Conservation (phyloP, 1,140 invertebrate genomes). For the Diuraphis noxia region DNA sequence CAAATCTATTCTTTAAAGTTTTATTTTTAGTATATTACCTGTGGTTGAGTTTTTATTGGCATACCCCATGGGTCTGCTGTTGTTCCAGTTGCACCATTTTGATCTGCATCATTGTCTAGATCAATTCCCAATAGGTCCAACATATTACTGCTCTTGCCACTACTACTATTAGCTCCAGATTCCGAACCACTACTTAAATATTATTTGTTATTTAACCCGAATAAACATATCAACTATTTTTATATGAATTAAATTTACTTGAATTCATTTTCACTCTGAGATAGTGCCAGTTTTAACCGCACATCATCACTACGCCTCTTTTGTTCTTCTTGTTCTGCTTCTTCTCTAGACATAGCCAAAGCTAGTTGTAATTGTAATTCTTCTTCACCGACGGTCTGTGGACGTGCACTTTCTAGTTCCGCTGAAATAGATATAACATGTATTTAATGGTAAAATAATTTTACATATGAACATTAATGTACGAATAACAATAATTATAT, state of each 20-base stretch:
- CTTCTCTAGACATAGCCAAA: conserved; percentile 96
- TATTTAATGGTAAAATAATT: not conserved
- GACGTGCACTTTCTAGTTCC: conserved; percentile 90
- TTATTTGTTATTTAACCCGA: conserved; percentile 38
- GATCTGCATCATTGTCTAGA: conserved; percentile 62
- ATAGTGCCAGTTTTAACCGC: conserved; percentile 87
- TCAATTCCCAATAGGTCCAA: conserved; percentile 82
- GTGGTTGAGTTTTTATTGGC: conserved; percentile 47
- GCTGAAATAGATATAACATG: conserved; percentile 25
- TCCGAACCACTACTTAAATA: conserved; percentile 53
- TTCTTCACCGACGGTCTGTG: conserved; percentile 95
- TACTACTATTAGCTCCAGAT: conserved; percentile 50
- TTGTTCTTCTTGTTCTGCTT: conserved; percentile 95
- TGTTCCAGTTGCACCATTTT: conserved; percentile 39
- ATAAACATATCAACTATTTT: not conserved
- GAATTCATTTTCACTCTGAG: conserved; percentile 90
- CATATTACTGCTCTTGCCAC: conserved; percentile 66
- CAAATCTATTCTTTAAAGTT: too few relatives aligned
- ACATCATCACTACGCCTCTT: conserved; percentile 91
- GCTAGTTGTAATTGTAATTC: conserved; percentile 97
- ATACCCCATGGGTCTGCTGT: conserved; percentile 65
- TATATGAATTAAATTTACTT: conserved; percentile 64
- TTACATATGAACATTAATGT: not conserved
- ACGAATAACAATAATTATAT: not conserved
- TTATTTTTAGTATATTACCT: conserved; percentile 55